Base-by-base conservation (phyloP, 2,797 vertebrate species). In the Chrysocyon brachyurus region DNA sequence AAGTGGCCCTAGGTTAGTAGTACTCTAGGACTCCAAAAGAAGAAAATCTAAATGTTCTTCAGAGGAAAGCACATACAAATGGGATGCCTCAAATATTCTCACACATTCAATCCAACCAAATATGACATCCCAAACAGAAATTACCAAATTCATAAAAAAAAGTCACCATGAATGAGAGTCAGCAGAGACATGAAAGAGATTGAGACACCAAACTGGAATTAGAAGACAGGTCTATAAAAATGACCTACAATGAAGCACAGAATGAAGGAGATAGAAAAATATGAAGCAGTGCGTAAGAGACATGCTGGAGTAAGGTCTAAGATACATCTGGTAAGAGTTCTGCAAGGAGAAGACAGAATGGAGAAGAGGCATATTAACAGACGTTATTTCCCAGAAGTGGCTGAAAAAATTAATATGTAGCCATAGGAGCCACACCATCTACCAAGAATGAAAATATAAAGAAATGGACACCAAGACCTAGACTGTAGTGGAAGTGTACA, bases 1-100 rank as follows among this genome's bases (percentile, higher is more conserved):
- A 93, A 89, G 19, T 66, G 56, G 88, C 77, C 11, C 28, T 33
- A 93, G 87, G 64, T 68, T 57, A 96, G 83, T 63, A 63, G 57
- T 73, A 46, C 46, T 70, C 19, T 64, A 5, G 3, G 56, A 36
- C 9, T 22, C 68, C 40, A 75, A 46, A 94, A 87, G 22, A 59
- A 86, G 36, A 16, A 31, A 72, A 78, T 68, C n/a, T 64, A 61
- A 94, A 61, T 57, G 52, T 26, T 63, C 33, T 73, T 21, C 64
- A 59, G 36, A 90, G 78, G 83, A 79, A 93, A 77, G 49, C 19
- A 89, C 10, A 59, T n/a, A 3, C 12, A 78, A 63, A 57, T 56
- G 4, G 46, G 26, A 33, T 2, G 90, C 31, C 40, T 26, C 12
- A 19, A 49, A 61, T 46, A 82, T 94, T 63, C 40, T 92, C 61